Evolutionary conservation across 2,797 vertebrate genomes (phyloP), one percentile per base, ranked within the genome.

Genomic region (Fistularia commersonii): DNA sequence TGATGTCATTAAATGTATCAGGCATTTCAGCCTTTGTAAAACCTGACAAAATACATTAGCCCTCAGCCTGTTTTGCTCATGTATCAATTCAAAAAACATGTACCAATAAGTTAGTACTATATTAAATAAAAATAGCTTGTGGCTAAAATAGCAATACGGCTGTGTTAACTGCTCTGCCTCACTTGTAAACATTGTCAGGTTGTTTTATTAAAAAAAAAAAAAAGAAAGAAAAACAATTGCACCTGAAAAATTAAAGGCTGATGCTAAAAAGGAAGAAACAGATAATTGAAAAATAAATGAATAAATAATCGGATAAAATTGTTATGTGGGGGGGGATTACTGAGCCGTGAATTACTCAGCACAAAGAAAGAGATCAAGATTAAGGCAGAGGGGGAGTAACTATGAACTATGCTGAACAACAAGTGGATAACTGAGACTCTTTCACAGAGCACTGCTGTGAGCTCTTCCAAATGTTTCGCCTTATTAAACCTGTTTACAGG

Each of bases 391-490:
- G 11, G 10, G 11, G 55, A 62, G 41, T 12, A 36, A 51, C 12
- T 39, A 12, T 11, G 5, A 34, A 59, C 32, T 11, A 41, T 43
- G 11, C 23, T 11, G 6, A 31, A 12, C 42, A 49, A 60, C 40
- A 41, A 14, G 52, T 32, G 64, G 48, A 68, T 68, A 64, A 66
- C 50, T 54, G 15, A 65, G 57, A 64, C 42, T 66, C 45, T 54
- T 51, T 12, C 43, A 32, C 3, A 0, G 32, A 49, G 41, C 33
- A 51, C 44, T 54, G 56, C 66, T 47, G 23, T 23, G 23, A 23
- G 23, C 23, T 23, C 23, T 23, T 54, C 13, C 11, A 35, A 35
- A 37, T 41, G 39, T 52, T 50, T 43, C 42, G 10, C 31, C 38
- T 48, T 47, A 33, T 39, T 50, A 31, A 54, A 36, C 14, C 41